Evolutionary conservation across 2,797 vertebrate genomes (phyloP), one percentile per base, ranked within the genome.

Genomic region (Danio tinwini): DNA sequence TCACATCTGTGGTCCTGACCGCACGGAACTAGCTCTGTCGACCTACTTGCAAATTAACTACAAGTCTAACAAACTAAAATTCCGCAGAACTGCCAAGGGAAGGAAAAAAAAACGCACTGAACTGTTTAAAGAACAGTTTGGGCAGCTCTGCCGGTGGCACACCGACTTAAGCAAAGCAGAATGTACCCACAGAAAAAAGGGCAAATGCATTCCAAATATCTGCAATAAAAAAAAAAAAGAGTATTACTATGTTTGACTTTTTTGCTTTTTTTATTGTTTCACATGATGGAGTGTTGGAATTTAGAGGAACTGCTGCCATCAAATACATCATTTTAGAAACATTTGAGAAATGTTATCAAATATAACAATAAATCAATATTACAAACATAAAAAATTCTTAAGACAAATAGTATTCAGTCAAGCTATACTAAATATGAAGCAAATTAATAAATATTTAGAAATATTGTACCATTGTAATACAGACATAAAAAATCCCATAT

Each of bases 1-100:
- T 94, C 84, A 91, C 87, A 0, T 93, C 93, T 21, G 71, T 94
- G 84, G 83, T 95, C 76, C 82, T 95, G 82, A 92, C 91, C 3
- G 93, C 90, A 80, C 90, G 91, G 86, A 93, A 93, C 90, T 95
- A 87, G 93, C 72, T 77, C 78, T 40, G 74, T 72, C 58, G 37
- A 72, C 67, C 70, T 76, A 76, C 44, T 61, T 29, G 73, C 76
- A 53, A 74, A 77, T 21, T 61, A 13, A 74, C 72, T 81, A 62
- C 68, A n/a, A 80, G 58, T 81, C 64, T 59, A 74, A 56, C 70
- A 83, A 72, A 83, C 76, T 45, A 79, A 73, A 78, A 82, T 37
- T 68, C 29, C 74, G 42, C 78, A 80, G 16, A 84, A 50, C 79
- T 85, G 81, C 78, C 59, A 81, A 61, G n/a, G 69, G 65, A 65